phyloP scores from a whole-genome alignment of 2,797 vertebrate genomes.

The Leptodactylus fallax region DNA sequence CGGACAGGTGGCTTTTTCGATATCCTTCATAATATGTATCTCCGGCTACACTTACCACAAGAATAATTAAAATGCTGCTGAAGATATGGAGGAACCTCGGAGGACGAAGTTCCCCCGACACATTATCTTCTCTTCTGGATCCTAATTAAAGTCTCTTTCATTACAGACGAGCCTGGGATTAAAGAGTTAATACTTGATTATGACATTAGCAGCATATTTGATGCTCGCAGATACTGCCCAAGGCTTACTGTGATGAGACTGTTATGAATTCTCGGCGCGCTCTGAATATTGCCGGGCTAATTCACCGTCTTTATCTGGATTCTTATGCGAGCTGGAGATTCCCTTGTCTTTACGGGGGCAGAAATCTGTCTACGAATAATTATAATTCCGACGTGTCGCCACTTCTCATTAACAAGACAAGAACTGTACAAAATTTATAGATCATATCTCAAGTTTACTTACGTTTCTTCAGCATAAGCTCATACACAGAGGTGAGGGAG shows the following conservation, averaged over 20 bases:
- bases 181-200: conserved; percentile 22
- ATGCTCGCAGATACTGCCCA: not conserved
- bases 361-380: not conserved
- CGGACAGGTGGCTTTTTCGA: not conserved
- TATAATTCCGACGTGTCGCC: not conserved
- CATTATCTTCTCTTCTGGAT: too few species aligned
- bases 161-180: not conserved
- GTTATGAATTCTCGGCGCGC: not conserved
- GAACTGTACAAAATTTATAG: not conserved
- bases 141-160: not conserved
- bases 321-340: not conserved
- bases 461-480: too few species aligned
- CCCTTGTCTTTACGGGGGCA: too few species aligned
- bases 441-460: not conserved
- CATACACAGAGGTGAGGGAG: too few species aligned
- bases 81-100: not conserved
- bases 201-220: not conserved
- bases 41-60: not conserved
- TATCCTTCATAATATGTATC: not conserved
- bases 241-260: not conserved
- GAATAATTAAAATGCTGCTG: not conserved
- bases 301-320: not conserved
- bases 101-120: not conserved
- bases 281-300: not conserved
- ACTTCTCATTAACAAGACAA: not conserved